phyloP scores from a whole-genome alignment of 2,888 invertebrate species.

The Drosophila subquinaria region DNA sequence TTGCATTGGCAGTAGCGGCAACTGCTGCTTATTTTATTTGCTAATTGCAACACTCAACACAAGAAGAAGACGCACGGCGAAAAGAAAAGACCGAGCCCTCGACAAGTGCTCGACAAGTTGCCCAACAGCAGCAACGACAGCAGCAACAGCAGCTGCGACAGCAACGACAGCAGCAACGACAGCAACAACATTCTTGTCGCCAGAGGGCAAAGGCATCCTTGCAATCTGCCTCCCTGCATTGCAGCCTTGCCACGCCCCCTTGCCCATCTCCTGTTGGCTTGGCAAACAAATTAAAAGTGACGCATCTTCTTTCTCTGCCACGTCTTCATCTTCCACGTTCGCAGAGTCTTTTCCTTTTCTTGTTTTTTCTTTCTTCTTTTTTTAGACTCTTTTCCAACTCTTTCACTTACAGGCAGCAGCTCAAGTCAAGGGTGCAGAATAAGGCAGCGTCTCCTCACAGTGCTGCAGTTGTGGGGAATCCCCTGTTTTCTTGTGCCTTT shows the following conservation, averaged over 20 bases:
- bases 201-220: conserved; percentile 26
- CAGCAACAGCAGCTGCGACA: conserved; percentile 26
- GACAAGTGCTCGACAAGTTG: conserved; percentile 76
- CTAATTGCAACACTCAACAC: conserved; percentile 77
- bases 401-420: conserved; percentile 11
- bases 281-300: conserved; percentile 79
- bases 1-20: conserved; percentile 48
- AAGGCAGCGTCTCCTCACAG: neutral
- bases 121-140: conserved; percentile 29
- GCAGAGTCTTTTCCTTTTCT: neutral
- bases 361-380: neutral
- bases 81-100: conserved; percentile 49
- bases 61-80: conserved; percentile 34
- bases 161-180: conserved; percentile 9
- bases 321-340: conserved; percentile 30
- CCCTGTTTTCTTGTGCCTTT: neutral
- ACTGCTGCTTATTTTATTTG: conserved; percentile 80
- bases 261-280: conserved; percentile 20
- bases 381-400: neutral
- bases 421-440: conserved; percentile 5
- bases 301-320: conserved; percentile 52
- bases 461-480: neutral
- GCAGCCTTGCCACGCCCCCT: conserved; percentile 1
- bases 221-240: conserved; percentile 22
- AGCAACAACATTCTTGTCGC: conserved; percentile 32